These are phyloP conservation scores for Phylloscopus collybita DNA, from an alignment of 2,797 vertebrate species.

Conservation along the genomic window DNA sequence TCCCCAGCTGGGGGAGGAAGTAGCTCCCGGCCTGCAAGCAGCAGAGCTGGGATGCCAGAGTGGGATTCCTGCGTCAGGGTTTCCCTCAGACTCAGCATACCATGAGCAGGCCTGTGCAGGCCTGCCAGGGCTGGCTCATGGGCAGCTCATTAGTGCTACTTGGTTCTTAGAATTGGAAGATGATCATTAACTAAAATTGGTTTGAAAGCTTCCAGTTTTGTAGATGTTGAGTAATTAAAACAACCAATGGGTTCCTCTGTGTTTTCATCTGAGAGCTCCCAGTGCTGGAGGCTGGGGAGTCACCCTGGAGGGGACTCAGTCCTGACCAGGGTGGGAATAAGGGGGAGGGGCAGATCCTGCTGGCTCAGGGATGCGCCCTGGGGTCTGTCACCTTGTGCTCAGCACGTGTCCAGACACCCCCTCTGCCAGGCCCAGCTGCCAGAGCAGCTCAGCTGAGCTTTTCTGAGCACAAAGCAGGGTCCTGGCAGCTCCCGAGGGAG, in stretches of 20 bases:
- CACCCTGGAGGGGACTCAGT: not conserved
- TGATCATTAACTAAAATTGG: not conserved
- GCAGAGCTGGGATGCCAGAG: not conserved
- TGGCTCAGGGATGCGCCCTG: not conserved
- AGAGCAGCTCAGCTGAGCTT: fast-evolving
- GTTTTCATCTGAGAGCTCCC: not conserved
- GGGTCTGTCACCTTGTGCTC: not conserved
- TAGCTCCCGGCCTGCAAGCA: conserved; percentile 70
- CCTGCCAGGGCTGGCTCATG: not conserved
- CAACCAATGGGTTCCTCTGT: not conserved
- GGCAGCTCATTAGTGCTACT: not conserved
- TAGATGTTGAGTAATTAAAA: not conserved
- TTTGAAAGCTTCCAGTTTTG: not conserved
- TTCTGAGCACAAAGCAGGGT: not conserved
- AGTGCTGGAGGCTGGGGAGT: not conserved
- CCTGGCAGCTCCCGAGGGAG: not conserved
- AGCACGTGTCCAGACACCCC: not conserved
- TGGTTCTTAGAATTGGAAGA: too few species aligned
- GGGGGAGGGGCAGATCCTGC: not conserved
- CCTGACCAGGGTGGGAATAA: fast-evolving
- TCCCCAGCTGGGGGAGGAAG: conserved; percentile 73
- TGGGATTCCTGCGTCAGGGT: not conserved
- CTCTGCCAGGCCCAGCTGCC: not conserved
- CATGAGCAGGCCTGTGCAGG: not conserved
- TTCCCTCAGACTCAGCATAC: not conserved